phyloP scores from a whole-genome alignment of 2,888 invertebrate species.

The Calameuta idolon region DNA sequence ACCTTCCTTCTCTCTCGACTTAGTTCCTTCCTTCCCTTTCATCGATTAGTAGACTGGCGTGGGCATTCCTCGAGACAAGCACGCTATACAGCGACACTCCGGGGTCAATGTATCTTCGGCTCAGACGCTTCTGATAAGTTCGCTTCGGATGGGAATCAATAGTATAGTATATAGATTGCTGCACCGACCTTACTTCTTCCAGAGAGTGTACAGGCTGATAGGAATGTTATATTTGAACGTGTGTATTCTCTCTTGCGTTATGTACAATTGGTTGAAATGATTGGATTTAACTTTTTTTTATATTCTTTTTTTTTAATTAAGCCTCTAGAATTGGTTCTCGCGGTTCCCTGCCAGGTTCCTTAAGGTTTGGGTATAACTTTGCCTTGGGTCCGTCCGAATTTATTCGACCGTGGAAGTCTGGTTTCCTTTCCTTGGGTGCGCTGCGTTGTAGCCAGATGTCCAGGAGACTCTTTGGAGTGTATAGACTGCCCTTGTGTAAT shows the following conservation, averaged over 20 bases:
- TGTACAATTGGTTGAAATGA: constrained; percentile 57
- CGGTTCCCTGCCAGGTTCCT: constrained; percentile 66
- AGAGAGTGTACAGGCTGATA: constrained; percentile 52
- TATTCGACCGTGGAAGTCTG: constrained; percentile 73
- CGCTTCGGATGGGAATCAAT: background rate
- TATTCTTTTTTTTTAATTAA: constrained; percentile 22
- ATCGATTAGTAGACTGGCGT: constrained; percentile 58
- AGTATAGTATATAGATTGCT: background rate
- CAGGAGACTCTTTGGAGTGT: constrained; percentile 71
- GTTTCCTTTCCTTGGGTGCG: constrained; percentile 69
- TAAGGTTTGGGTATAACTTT: constrained; percentile 81
- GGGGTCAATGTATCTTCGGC: constrained; percentile 51
- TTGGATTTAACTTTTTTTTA: constrained; percentile 40
- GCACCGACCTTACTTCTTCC: constrained; percentile 21
- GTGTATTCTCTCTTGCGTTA: constrained; percentile 58
- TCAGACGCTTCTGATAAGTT: background rate
- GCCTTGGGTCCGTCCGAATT: constrained; percentile 72
- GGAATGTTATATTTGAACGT: constrained; percentile 49
- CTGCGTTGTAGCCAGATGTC: constrained; percentile 76
- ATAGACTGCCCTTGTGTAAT: constrained; percentile 57
- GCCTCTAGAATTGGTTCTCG: constrained; percentile 61
- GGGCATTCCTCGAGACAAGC: constrained; percentile 41
- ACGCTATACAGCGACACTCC: constrained; percentile 41
- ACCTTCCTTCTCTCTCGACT: constrained; percentile 17
- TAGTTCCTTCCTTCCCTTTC: constrained; percentile 32